These are phyloP conservation scores for Meghimatium bilineatum DNA, from an alignment of 2,888 invertebrate species.

Conservation along the genomic window DNA sequence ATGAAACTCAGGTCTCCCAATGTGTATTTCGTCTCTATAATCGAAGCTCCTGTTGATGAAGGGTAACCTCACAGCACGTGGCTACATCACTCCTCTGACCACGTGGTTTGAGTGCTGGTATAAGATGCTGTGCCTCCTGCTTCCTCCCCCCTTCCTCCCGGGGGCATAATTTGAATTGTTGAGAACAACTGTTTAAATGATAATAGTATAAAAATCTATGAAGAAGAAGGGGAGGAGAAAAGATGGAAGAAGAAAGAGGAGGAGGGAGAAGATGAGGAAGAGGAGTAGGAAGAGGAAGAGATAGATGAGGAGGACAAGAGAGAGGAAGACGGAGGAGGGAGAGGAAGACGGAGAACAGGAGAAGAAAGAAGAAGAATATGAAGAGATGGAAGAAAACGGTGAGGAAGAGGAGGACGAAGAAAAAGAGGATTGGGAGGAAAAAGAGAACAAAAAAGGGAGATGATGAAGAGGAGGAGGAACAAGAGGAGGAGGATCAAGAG, in stretches of 20 bases:
- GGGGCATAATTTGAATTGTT: too few species aligned
- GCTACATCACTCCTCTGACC: too few species aligned
- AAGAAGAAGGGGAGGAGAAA: neutral
- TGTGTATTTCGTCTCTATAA: too few species aligned
- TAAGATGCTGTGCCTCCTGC: too few species aligned
- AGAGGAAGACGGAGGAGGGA: neutral
- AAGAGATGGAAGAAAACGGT: neutral
- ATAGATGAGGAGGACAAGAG: neutral
- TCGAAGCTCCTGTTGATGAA: too few species aligned
- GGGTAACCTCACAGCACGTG: too few species aligned
- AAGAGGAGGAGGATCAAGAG: neutral
- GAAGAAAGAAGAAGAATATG: neutral
- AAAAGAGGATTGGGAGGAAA: neutral
- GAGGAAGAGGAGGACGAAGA: neutral
- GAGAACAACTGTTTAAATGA: too few species aligned
- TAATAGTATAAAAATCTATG: too few species aligned
- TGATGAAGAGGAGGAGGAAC: constrained; percentile 45
- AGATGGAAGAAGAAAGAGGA: neutral
- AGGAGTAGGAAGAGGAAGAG: too few species aligned
- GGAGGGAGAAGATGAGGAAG: neutral
- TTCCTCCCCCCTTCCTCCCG: too few species aligned
- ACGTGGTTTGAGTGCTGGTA: too few species aligned
- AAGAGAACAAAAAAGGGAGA: constrained; percentile 51
- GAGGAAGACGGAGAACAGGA: constrained; percentile 49
- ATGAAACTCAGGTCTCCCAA: too few species aligned